These are phyloP conservation scores for Grammomys surdaster DNA, from an alignment of 2,113 vertebrate species.

Conservation along the genomic window DNA sequence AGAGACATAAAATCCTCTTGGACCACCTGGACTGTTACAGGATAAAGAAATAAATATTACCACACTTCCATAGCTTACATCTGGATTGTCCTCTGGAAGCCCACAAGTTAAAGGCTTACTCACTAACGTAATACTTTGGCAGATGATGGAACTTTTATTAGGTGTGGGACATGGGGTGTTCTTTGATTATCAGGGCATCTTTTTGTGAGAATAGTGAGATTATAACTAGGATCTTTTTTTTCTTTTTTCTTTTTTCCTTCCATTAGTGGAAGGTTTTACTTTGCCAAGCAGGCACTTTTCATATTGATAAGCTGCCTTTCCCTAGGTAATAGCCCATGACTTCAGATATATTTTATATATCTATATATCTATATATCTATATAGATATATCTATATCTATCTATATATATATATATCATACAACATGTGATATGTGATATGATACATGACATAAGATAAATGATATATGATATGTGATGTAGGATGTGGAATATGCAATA, in stretches of 20 bases:
- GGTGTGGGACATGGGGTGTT: background rate
- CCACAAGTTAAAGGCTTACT: background rate
- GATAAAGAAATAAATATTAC: background rate
- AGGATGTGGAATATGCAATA: too few species aligned
- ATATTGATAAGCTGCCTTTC: background rate
- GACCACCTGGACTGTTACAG: background rate
- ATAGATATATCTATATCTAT: background rate
- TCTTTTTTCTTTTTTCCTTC: background rate
- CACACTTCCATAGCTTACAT: background rate
- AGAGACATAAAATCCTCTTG: background rate
- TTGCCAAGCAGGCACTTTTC: background rate
- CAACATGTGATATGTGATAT: too few species aligned
- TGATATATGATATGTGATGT: too few species aligned
- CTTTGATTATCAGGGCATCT: background rate
- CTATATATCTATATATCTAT: background rate
- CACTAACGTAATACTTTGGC: background rate
- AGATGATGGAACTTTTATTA: background rate
- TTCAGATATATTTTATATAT: background rate
- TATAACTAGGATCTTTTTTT: too few species aligned
- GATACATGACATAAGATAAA: too few species aligned
- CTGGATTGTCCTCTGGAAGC: background rate
- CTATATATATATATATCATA: background rate
- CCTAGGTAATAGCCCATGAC: background rate
- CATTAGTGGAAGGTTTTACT: background rate
- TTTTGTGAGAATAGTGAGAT: background rate